These are phyloP conservation scores for Myathropa florea DNA, from an alignment of 2,888 invertebrate genomes.

Conservation along the genomic window DNA sequence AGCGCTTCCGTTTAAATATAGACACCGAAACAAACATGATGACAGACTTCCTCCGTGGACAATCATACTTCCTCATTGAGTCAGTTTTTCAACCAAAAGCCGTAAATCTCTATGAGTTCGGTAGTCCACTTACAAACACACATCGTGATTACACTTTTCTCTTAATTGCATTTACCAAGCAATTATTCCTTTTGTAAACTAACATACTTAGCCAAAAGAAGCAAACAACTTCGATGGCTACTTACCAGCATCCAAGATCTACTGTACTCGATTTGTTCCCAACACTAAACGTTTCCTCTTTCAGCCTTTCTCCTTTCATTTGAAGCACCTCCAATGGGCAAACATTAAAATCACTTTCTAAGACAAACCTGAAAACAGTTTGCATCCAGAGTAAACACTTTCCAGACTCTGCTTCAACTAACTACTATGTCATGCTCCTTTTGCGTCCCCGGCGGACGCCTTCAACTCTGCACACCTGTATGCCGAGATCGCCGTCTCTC, in stretches of 20 bases:
- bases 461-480: slow-evolving; percentile 34
- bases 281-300: neutral
- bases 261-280: neutral
- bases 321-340: slow-evolving; percentile 1
- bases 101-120: neutral
- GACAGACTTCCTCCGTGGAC: neutral
- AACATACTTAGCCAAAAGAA: neutral
- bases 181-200: neutral
- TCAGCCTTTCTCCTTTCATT: slow-evolving; percentile 33
- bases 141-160: neutral
- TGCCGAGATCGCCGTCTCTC: slow-evolving; percentile 25
- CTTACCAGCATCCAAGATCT: slow-evolving; percentile 1
- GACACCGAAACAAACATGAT: neutral
- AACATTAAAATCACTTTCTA: slow-evolving; percentile 48
- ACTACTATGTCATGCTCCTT: slow-evolving; percentile 19
- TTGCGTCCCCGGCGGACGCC: slow-evolving; percentile 1
- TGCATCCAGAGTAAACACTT: slow-evolving; percentile 29
- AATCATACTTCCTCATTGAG: neutral
- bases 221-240: neutral
- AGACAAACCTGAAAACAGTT: slow-evolving; percentile 7
- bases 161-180: neutral
- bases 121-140: neutral
- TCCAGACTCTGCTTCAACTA: slow-evolving; percentile 1
- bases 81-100: neutral
- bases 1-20: neutral